Evolutionary conservation across 2,797 vertebrate species (phyloP).

Genomic region (Enteromius argenteus): DNA sequence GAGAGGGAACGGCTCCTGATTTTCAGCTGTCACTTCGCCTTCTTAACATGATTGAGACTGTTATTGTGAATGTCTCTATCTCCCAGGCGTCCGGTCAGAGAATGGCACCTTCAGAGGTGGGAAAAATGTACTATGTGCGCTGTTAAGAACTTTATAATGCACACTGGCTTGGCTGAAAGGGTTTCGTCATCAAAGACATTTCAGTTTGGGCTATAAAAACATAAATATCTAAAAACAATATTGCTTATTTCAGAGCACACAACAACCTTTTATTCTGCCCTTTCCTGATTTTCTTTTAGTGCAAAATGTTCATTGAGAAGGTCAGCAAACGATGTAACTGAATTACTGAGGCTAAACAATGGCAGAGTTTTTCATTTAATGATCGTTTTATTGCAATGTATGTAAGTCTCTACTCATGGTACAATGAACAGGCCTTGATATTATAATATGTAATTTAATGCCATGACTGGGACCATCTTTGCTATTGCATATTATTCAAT

Average conservation of each 20-base stretch:
- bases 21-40: conserved; percentile 57
- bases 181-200: background rate
- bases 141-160: conserved; percentile 32
- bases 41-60: conserved; percentile 40
- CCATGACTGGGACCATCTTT: conserved; percentile 25
- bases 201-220: background rate
- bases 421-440: conserved; percentile 51
- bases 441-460: conserved; percentile 16
- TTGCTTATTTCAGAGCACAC: conserved; percentile 24
- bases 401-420: conserved; percentile 43
- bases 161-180: background rate
- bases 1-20: conserved; percentile 51
- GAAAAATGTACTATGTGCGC: conserved; percentile 14
- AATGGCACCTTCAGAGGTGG: conserved; percentile 37
- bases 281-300: conserved; percentile 58
- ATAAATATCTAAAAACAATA: conserved; percentile 29
- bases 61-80: conserved; percentile 53
- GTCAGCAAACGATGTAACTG: conserved; percentile 41
- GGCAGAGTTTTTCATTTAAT: conserved; percentile 51
- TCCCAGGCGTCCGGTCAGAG: conserved; percentile 37
- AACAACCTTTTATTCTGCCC: conserved; percentile 49
- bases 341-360: conserved; percentile 49
- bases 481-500: conserved; percentile 56
- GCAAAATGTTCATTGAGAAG: conserved; percentile 55
- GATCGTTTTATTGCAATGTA: conserved; percentile 54